Percentiles rank a stretch among this genome's conserved stretches.
Conservation (phyloP, 2,113 vertebrate species). For the Elephantulus edwardii region DNA sequence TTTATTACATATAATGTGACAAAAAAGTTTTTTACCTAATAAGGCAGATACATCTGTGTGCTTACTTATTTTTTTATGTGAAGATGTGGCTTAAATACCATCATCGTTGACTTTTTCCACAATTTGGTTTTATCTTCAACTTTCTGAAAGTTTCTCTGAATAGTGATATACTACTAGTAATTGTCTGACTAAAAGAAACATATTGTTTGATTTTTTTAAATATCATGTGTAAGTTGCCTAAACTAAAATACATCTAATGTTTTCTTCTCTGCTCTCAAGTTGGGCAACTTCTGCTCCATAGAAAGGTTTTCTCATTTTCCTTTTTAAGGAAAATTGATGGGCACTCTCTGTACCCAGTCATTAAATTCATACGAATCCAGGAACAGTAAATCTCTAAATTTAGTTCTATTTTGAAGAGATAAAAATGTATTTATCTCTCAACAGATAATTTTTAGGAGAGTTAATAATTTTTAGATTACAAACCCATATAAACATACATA, state of each 20-base stretch:
- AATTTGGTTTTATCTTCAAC: background rate
- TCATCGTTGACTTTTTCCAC: background rate
- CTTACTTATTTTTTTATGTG: slow-evolving; percentile 6
- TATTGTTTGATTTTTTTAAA: background rate
- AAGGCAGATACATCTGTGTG: background rate
- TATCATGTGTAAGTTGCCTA: background rate
- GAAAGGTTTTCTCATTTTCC: background rate
- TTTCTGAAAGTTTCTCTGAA: slow-evolving; percentile 17
- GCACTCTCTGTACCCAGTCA: background rate
- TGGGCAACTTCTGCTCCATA: background rate
- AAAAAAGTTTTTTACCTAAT: background rate
- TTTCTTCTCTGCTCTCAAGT: background rate
- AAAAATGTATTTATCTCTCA: background rate
- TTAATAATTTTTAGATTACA: background rate
- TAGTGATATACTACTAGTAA: background rate
- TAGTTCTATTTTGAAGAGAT: background rate
- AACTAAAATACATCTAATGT: background rate
- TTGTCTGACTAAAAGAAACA: slow-evolving; percentile 32
- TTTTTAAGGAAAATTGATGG: background rate
- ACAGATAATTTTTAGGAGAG: background rate
- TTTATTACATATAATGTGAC: background rate
- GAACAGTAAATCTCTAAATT: background rate
- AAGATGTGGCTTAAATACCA: background rate
- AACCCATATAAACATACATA: background rate
- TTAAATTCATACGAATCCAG: background rate